Conservation (phyloP, 2,113 vertebrate species). For the Psilopsiagon aurifrons region DNA sequence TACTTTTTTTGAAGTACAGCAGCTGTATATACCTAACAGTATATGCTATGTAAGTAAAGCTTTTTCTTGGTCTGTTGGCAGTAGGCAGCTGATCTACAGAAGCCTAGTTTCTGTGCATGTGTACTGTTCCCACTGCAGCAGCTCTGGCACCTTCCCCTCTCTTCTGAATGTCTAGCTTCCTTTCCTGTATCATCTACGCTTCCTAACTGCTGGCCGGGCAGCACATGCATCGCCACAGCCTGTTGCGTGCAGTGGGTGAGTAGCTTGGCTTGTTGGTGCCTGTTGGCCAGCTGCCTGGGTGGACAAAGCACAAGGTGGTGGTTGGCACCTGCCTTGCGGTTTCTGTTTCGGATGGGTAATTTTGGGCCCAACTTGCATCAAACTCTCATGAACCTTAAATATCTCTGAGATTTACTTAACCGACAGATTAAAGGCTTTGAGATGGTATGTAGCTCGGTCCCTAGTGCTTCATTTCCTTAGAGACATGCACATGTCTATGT, state of each 20-base stretch:
- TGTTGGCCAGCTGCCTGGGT: neutral
- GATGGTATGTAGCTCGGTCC: neutral
- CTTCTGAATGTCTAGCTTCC: neutral
- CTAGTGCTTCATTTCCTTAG: neutral
- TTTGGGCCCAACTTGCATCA: neutral
- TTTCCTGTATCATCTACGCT: neutral
- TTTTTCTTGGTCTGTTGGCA: neutral
- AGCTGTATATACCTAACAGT: neutral
- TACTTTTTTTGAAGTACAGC: neutral
- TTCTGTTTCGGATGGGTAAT: fast-evolving
- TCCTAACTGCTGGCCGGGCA: neutral
- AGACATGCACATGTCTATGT: neutral
- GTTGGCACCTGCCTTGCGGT: neutral
- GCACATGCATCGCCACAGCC: fast-evolving
- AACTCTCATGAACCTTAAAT: neutral
- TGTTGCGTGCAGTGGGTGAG: neutral
- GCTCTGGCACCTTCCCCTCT: neutral
- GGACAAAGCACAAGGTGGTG: neutral
- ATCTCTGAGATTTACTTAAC: neutral
- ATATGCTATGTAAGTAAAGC: neutral
- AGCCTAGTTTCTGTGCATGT: neutral
- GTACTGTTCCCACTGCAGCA: neutral
- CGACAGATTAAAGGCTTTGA: neutral
- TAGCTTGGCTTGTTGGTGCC: too few species aligned
- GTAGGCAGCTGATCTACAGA: neutral